A percentile compares a stretch with the other conserved stretches of the same genome.
Conservation (phyloP, 2,797 vertebrate genomes). For the Mus minutoides region DNA sequence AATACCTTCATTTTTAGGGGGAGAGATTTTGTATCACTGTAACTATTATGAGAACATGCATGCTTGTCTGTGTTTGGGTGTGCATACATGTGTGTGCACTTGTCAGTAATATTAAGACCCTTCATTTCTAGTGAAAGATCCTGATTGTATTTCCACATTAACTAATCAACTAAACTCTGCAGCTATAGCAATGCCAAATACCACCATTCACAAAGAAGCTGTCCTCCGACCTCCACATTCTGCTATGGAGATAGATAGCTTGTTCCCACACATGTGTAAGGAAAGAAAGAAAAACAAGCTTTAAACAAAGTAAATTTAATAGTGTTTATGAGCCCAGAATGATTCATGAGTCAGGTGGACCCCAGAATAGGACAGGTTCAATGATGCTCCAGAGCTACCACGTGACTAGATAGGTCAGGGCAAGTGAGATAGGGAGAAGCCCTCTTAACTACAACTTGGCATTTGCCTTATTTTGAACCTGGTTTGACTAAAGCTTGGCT, state of each 20-base stretch:
- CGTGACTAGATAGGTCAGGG: background rate
- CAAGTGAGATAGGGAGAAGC: background rate
- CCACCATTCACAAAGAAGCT: background rate
- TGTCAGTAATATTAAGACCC: constrained; percentile 23
- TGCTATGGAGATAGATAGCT: background rate
- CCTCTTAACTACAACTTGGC: background rate
- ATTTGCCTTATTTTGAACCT: background rate
- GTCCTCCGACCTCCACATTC: background rate
- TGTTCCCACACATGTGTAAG: background rate
- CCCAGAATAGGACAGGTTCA: background rate
- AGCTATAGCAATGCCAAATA: background rate
- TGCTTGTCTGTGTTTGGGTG: background rate
- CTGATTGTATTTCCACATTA: background rate
- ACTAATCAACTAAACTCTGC: background rate
- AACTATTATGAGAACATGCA: background rate
- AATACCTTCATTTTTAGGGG: constrained; percentile 1
- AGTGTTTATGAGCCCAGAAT: background rate
- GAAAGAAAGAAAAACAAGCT: background rate
- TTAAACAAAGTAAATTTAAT: background rate
- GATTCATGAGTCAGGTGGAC: background rate
- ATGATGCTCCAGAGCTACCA: background rate
- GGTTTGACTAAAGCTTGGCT: background rate
- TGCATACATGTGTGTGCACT: background rate
- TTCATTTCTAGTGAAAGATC: background rate
- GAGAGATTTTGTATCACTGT: constrained; percentile 11